Evolutionary conservation across 2,797 vertebrate species (phyloP).

Genomic region (Menidia menidia): DNA sequence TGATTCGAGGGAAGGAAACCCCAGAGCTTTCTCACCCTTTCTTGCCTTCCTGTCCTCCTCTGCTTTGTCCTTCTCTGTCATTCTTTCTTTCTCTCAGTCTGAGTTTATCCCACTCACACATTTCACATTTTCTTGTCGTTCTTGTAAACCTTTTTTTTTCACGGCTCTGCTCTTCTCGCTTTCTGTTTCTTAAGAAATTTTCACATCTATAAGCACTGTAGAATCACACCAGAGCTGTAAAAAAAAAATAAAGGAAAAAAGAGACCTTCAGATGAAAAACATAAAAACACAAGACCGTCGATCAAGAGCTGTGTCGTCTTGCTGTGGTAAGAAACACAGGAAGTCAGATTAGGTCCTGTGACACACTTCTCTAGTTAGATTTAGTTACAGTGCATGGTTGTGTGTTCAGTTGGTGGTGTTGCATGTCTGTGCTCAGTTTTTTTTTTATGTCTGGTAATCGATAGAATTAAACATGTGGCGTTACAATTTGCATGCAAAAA

Average conservation of each 20-base stretch:
- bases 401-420: not conserved
- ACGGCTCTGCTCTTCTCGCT: not conserved
- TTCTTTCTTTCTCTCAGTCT: conserved; percentile 25
- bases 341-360: conserved; percentile 30
- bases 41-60: conserved; percentile 44
- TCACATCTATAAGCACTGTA: not conserved
- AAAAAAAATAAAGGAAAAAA: too few relatives aligned
- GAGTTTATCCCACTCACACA: conserved; percentile 28
- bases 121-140: conserved; percentile 40
- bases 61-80: conserved; percentile 36
- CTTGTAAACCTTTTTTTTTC: conserved; percentile 41
- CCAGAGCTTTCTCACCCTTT: conserved; percentile 44
- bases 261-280: not conserved
- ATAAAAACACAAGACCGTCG: conserved; percentile 6
- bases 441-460: conserved; percentile 13
- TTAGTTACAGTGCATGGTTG: conserved; percentile 15
- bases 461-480: conserved; percentile 26
- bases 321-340: conserved; percentile 44
- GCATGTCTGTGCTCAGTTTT: conserved; percentile 15
- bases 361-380: conserved; percentile 34
- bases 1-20: conserved; percentile 69
- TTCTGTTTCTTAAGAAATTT: conserved; percentile 30
- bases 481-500: conserved; percentile 34
- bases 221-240: not conserved
- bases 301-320: conserved; percentile 1